A percentile compares a stretch with the other conserved stretches of the same genome.
Evolutionary conservation across 2,888 invertebrate genomes (phyloP).

Genomic region (Eupithecia abbreviata): DNA sequence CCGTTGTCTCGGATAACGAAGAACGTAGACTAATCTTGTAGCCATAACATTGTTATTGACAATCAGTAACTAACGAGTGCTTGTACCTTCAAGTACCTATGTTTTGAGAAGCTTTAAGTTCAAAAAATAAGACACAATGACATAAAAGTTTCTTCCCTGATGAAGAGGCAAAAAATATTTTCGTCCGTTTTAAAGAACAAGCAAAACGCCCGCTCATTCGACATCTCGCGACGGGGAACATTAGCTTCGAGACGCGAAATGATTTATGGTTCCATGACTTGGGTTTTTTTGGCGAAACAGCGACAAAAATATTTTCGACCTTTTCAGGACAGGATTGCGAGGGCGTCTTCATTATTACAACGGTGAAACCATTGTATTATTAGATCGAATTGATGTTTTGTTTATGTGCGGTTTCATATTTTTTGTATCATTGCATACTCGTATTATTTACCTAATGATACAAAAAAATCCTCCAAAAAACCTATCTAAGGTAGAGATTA

Average conservation of each 20-base stretch:
- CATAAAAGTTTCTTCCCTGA: constrained; percentile 11
- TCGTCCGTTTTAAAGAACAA: constrained; percentile 22
- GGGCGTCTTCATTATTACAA: constrained; percentile 4
- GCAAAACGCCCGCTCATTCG: constrained; percentile 21
- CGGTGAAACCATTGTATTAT: not conserved
- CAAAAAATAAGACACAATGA: constrained; percentile 5
- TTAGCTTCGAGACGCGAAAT: constrained; percentile 42
- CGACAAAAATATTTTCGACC: constrained; percentile 15
- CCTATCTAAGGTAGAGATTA: not conserved
- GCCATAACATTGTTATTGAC: not conserved
- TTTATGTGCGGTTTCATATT: not conserved
- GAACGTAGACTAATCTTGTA: not conserved
- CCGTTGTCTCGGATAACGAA: not conserved
- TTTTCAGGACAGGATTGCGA: constrained; percentile 7
- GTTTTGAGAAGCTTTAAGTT: not conserved
- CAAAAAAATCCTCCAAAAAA: too few species aligned
- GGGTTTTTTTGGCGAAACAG: constrained; percentile 13
- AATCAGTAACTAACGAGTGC: not conserved
- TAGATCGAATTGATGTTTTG: not conserved
- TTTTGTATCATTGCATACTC: not conserved
- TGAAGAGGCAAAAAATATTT: constrained; percentile 23
- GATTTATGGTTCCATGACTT: constrained; percentile 46
- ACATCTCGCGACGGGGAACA: constrained; percentile 15
- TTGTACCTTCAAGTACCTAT: not conserved
- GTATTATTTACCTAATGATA: too few species aligned